A percentile compares a stretch with the other conserved stretches of the same genome.
Evolutionary conservation across 92 coral and sea anemone genomes (phyloP).

Genomic region (Blastomussa wellsi): DNA sequence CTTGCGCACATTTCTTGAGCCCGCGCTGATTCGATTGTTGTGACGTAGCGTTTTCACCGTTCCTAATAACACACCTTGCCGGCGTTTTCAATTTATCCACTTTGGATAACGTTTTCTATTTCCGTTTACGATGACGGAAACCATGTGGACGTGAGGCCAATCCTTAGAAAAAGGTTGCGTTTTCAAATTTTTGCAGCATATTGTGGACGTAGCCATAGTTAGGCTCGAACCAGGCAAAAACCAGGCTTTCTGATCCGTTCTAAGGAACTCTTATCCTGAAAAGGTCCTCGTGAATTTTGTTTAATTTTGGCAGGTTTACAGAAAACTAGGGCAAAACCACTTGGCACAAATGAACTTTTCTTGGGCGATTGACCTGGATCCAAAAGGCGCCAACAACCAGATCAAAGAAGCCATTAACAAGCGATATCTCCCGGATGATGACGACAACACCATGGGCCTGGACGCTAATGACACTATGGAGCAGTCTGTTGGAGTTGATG

Average conservation of each 20-base stretch:
- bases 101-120: no score
- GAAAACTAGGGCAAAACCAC: constrained; percentile 85
- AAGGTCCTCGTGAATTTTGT: neutral
- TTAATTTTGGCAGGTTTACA: constrained; percentile 72
- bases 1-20: no score
- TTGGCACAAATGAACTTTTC: constrained; percentile 99
- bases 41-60: no score
- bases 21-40: no score
- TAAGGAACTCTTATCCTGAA: no score
- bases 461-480: constrained; percentile 69
- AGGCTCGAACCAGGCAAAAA: neutral
- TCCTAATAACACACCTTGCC: no score
- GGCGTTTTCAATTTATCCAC: no score
- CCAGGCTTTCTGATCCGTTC: neutral
- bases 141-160: no score
- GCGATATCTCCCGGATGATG: constrained; percentile 97
- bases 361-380: constrained; percentile 98
- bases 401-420: constrained; percentile 99
- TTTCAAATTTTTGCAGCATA: no score
- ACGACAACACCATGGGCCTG: constrained; percentile 77
- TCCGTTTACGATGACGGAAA: no score
- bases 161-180: no score
- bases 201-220: no score
- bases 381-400: constrained; percentile 98
- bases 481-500: constrained; percentile 60